Percentiles rank a stretch among this genome's conserved stretches.
Conservation (phyloP, 2,888 invertebrate genomes). For the Microchrysa polita region DNA sequence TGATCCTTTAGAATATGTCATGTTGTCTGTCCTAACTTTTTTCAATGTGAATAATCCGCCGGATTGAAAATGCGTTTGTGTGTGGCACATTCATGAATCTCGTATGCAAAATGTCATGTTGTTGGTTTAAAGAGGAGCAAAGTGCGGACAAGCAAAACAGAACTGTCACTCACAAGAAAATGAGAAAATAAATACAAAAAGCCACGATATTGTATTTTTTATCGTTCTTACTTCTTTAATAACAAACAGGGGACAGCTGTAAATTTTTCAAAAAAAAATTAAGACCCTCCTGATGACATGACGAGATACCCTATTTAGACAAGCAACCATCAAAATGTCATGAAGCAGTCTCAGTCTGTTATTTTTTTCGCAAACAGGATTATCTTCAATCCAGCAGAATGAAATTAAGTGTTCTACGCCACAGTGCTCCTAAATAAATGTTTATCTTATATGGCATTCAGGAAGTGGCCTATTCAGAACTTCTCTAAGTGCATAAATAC, state of each 20-base stretch:
- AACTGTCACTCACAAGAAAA: background rate
- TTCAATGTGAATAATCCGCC: background rate
- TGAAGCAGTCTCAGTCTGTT: slow-evolving; percentile 61
- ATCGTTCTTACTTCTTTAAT: too few species aligned
- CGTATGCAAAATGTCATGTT: slow-evolving; percentile 36
- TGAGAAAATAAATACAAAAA: slow-evolving; percentile 8
- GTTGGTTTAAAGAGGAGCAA: background rate
- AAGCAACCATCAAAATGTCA: slow-evolving; percentile 66
- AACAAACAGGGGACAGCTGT: slow-evolving; percentile 24
- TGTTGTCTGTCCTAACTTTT: slow-evolving; percentile 18
- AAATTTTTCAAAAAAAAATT: slow-evolving; percentile 6
- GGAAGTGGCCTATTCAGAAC: slow-evolving; percentile 31
- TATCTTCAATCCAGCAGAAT: slow-evolving; percentile 27
- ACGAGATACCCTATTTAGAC: slow-evolving; percentile 53
- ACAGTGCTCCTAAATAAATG: slow-evolving; percentile 30
- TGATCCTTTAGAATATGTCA: background rate
- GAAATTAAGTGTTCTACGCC: slow-evolving; percentile 30
- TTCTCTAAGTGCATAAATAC: slow-evolving; percentile 23
- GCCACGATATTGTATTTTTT: slow-evolving; percentile 10
- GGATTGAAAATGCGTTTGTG: background rate
- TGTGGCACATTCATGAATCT: background rate
- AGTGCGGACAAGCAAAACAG: background rate
- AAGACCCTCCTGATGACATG: slow-evolving; percentile 34
- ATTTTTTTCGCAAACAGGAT: slow-evolving; percentile 36
- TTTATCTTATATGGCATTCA: slow-evolving; percentile 33